Evolutionary conservation across 2,113 vertebrate species (phyloP).

Genomic region (Melanerpes aurifrons): DNA sequence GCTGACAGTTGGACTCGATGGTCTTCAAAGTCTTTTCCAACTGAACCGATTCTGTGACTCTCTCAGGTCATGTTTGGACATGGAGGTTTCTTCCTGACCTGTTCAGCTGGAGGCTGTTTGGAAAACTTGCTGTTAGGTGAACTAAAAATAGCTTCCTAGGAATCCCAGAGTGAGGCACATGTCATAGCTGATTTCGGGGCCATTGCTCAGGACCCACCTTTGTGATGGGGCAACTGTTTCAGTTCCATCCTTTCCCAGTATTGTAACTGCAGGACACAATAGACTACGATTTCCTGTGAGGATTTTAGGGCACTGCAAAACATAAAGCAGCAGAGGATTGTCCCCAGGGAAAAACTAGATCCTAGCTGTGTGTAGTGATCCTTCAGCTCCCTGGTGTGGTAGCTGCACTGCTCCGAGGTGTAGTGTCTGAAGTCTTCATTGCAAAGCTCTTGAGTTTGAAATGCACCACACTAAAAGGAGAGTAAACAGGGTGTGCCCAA

Average conservation of each 20-base stretch:
- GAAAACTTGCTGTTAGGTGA: not conserved
- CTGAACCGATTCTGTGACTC: too few species aligned
- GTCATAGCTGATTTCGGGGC: not conserved
- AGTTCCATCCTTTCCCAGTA: conserved; percentile 75
- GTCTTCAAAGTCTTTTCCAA: too few species aligned
- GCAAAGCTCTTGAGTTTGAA: not conserved
- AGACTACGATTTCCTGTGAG: conserved; percentile 67
- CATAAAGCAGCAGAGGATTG: conserved; percentile 41
- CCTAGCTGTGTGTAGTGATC: conserved; percentile 6
- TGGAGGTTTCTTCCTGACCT: not conserved
- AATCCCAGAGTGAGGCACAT: not conserved
- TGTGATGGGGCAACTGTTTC: conserved; percentile 48
- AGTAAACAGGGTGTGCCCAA: not conserved
- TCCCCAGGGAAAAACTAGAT: conserved; percentile 60
- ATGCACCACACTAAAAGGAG: not conserved
- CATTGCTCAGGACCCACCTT: conserved; percentile 3
- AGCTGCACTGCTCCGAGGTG: not conserved
- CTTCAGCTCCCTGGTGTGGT: not conserved
- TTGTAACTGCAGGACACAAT: conserved; percentile 76
- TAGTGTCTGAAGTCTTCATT: not conserved
- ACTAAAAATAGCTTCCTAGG: not conserved
- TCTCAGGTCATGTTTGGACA: not conserved
- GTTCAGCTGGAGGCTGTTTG: not conserved
- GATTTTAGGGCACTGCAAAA: not conserved
- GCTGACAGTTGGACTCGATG: too few species aligned